Evolutionary conservation across 2,113 vertebrate species (phyloP).

Genomic region (Pelecanus crispus): DNA sequence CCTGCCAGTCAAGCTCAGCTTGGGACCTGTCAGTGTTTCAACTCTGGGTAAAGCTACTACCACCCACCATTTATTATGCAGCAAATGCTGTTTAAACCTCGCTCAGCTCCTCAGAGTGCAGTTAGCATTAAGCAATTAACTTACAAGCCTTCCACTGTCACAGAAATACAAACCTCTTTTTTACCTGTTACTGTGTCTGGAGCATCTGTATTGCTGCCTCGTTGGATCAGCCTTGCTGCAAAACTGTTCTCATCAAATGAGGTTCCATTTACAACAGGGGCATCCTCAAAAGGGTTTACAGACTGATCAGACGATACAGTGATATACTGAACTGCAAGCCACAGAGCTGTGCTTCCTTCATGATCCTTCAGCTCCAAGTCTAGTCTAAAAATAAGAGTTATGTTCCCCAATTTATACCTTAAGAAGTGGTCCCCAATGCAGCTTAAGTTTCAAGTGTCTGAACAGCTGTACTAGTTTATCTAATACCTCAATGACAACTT

Average conservation of each 20-base stretch:
- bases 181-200: conserved; percentile 86
- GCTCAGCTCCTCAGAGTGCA: background rate
- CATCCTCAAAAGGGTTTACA: conserved; percentile 92
- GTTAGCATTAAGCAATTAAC: background rate
- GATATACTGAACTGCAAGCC: conserved; percentile 95
- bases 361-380: conserved; percentile 96
- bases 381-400: conserved; percentile 73
- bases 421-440: background rate
- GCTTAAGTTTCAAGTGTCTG: background rate
- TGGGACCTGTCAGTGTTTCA: background rate
- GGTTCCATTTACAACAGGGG: conserved; percentile 89
- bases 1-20: background rate
- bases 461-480: background rate
- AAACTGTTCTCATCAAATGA: conserved; percentile 97
- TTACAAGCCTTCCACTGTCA: background rate
- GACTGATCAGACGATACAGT: conserved; percentile 87
- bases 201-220: conserved; percentile 91
- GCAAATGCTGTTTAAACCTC: background rate
- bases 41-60: background rate
- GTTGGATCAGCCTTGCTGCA: conserved; percentile 89
- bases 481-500: background rate
- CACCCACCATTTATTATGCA: background rate
- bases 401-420: background rate
- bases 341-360: conserved; percentile 94
- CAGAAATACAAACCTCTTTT: conserved; percentile 40